Evolutionary conservation across 2,113 vertebrate species (phyloP), one percentile per base, ranked within the genome.

Genomic region (Microtus montanus): DNA sequence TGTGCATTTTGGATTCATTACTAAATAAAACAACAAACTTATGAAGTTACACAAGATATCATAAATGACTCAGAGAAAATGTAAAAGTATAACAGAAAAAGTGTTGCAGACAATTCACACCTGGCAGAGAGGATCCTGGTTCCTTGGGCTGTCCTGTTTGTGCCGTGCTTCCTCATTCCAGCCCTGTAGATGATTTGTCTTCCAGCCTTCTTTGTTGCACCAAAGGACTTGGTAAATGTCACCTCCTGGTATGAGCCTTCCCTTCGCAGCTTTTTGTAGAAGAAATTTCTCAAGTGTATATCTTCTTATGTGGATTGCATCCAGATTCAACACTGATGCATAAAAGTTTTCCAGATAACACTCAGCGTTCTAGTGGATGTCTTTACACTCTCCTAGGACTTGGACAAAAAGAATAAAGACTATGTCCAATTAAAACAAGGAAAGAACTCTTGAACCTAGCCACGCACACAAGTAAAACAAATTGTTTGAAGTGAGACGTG

Each of bases 351-450:
- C 49, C 90, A 10, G 82, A 96, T 95, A 96, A 64, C 78, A 91
- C 88, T 97, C 75, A 96, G 89, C 91, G 71, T 84, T 89, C 86
- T 94, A 28, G 92, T 92, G 47, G 87, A 38, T 93, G 38, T 78
- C 82, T 91, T 49, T 15, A 79, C 41, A 87, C 1, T 94, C 92
- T 71, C 93, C 91, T 89, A 95, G 19, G 61, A 13, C 52, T 96
- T 78, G 82, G 5, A 96, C 30, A 30, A 78, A 66, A 90, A 54
- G 20, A 89, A 22, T 41, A 17, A 91, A 83, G 7, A 68, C 24
- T 95, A 92, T 90, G 78, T 96, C 93, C 95, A 97, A 95, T 97
- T 95, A 93, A 97, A 98, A 95, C 95, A 97, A 87, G 95, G 13
- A 79, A 89, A 78, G 85, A 97, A 90, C 83, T 97, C 88, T 96